A percentile compares a stretch with the other conserved stretches of the same genome.
Conservation (phyloP, 2,797 vertebrate genomes). For the Dromococcyx pavoninus region DNA sequence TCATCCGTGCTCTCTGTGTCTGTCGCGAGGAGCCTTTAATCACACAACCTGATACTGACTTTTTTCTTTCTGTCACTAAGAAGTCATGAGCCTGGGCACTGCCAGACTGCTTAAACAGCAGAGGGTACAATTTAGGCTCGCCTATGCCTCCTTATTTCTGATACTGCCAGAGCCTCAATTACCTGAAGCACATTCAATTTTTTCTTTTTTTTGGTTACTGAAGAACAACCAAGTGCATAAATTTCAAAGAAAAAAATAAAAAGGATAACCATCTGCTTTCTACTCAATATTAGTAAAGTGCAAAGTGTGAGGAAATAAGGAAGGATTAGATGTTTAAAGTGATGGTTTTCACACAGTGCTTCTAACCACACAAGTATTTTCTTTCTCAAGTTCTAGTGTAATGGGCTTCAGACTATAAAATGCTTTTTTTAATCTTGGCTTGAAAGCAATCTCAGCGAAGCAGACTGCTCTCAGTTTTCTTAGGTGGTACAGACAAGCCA, state of each 20-base stretch:
- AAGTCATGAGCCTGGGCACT: background rate
- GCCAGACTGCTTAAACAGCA: background rate
- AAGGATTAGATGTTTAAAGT: background rate
- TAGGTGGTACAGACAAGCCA: background rate
- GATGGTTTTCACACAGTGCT: background rate
- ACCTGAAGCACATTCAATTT: background rate
- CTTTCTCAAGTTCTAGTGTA: background rate
- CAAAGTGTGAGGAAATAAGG: background rate
- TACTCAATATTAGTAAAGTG: background rate
- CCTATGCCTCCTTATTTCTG: background rate
- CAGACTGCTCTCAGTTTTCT: background rate
- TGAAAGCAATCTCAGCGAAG: background rate
- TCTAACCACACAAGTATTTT: conserved; percentile 9
- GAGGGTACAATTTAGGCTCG: fast-evolving
- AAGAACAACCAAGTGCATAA: background rate
- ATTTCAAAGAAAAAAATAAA: background rate
- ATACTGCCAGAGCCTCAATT: background rate
- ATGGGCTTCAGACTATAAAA: conserved; percentile 6
- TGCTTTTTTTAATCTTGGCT: conserved; percentile 33
- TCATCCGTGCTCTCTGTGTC: background rate
- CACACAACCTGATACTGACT: background rate
- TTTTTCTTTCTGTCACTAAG: background rate
- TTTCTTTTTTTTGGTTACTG: too few relatives aligned
- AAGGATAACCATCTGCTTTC: background rate
- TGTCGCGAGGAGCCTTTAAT: background rate